These are phyloP conservation scores for Alexandromys fortis DNA, from an alignment of 2,113 vertebrate genomes.

Conservation along the genomic window DNA sequence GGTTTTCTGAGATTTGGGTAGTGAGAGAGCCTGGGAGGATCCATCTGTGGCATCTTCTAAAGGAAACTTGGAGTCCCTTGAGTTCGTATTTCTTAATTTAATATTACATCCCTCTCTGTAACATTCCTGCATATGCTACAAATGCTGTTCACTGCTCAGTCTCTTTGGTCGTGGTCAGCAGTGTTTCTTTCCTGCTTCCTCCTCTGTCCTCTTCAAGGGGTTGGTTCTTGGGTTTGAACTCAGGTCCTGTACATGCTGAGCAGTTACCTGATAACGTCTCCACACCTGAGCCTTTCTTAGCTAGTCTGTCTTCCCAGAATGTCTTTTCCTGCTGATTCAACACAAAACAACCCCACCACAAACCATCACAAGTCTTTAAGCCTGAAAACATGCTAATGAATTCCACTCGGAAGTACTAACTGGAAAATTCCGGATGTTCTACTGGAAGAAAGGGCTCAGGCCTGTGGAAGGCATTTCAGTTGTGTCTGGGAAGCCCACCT, in stretches of 20 bases:
- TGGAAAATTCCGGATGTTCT: neutral
- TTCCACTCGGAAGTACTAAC: neutral
- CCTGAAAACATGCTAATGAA: neutral
- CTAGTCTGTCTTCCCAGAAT: neutral
- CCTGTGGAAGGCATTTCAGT: neutral
- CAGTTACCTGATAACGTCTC: too few species aligned
- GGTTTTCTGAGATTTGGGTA: neutral
- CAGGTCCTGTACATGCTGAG: neutral
- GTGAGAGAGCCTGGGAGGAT: too few species aligned
- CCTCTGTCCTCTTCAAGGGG: neutral
- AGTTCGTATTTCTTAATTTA: neutral
- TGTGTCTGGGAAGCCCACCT: neutral
- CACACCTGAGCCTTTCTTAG: neutral
- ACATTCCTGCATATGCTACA: neutral
- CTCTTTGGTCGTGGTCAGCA: too few species aligned
- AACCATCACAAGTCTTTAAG: neutral
- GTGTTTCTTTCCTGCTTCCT: neutral
- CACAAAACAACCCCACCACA: neutral
- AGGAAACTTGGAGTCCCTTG: neutral
- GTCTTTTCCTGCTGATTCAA: neutral
- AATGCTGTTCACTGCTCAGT: too few species aligned
- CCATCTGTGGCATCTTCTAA: neutral
- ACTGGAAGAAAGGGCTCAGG: neutral
- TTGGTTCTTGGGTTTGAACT: neutral
- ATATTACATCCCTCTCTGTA: neutral